Base-by-base conservation (phyloP, 35 echinoderm and acorn worm genomes). In the Antedon bifida region DNA sequence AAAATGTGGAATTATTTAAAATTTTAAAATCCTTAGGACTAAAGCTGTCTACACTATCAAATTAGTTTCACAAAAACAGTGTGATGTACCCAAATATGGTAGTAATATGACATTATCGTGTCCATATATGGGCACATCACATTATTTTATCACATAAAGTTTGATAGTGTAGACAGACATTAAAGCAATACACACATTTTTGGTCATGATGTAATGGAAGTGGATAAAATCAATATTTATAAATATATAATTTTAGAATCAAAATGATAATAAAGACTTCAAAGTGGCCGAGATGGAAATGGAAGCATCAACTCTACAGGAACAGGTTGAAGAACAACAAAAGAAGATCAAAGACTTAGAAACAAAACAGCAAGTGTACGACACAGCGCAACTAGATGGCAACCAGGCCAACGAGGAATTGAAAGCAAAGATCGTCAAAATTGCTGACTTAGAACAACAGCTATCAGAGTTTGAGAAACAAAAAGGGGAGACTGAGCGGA, bases 241-340 rank as follows among this genome's bases (percentile, higher is more conserved):
- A n/a, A n/a, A n/a, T n/a, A 12, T 45, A 3, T 87, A 31, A 16
- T 32, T 29, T 5, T 36, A 99, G 95, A 88, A 82, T 74, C 82
- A 90, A 76, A 88, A 86, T 83, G 95, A 99, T 32, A 88, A 99
- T 56, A 99, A 99, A 75, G 95, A 99, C 29, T 99, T 99, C 95
- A 99, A 92, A 77, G 90, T 99, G 23, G 95, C 95, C 26, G 95
- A 99, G 78, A 79, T 99, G 39, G 95, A 99, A 51, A 86, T 87
- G 23, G 91, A 99, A 75, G 85, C 77, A 38, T 85, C 95, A 26
- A 86, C 91, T 1, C 90, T 89, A 36, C 76, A 82, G 10, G 95
- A 99, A 32, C 91, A 99, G 83, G 56, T 99, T 34, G 95, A 99
- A 0, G 46, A 79, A 30, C 31, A 90, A 33, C 85, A 89, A 82